Percentiles rank a stretch among this genome's conserved stretches.
Evolutionary conservation across 2,797 vertebrate species (phyloP).

Genomic region (Sebastes hubbsi): DNA sequence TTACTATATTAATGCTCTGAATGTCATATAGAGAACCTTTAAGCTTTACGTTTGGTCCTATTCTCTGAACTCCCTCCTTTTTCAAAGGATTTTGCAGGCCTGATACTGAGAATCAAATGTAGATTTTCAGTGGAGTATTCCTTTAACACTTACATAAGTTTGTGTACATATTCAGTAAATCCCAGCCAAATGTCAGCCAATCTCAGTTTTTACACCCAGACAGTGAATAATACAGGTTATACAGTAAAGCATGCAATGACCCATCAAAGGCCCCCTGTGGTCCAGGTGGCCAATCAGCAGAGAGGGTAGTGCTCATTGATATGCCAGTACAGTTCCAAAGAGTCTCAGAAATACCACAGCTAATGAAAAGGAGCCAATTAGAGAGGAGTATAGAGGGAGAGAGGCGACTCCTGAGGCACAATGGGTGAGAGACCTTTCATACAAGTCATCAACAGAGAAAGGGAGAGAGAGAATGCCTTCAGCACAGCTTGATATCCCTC

Average conservation of each 20-base stretch:
- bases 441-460: neutral
- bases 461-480: neutral
- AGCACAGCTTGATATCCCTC: neutral
- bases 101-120: neutral
- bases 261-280: neutral
- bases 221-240: neutral
- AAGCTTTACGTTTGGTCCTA: too few species aligned
- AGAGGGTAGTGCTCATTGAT: neutral
- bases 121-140: neutral
- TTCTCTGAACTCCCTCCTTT: neutral
- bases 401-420: neutral
- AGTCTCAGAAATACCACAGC: neutral
- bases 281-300: neutral
- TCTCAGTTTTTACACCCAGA: neutral
- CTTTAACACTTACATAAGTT: neutral
- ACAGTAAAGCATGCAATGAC: neutral
- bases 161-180: neutral
- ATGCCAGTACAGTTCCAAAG: neutral
- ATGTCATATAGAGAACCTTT: too few species aligned
- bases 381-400: neutral
- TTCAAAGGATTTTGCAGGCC: neutral
- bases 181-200: neutral
- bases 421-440: neutral
- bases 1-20: too few species aligned
- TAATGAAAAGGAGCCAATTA: conserved; percentile 14